Percentiles rank a stretch among this genome's conserved stretches.
phyloP scores from a whole-genome alignment of 2,888 invertebrate genomes.

The Fissipunctia ypsillon region DNA sequence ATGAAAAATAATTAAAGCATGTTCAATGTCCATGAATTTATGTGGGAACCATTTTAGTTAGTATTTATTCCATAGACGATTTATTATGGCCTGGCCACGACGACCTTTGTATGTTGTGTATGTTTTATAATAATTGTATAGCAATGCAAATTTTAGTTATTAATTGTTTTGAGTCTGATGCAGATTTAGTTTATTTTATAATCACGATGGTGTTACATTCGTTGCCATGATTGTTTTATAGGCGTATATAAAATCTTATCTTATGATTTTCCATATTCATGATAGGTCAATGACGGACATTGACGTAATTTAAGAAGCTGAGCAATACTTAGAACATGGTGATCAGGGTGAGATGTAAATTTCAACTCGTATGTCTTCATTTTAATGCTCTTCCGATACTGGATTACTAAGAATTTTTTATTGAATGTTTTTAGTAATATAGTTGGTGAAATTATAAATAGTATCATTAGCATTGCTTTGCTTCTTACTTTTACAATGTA shows the following conservation, averaged over 20 bases:
- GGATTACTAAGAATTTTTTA: constrained; percentile 4
- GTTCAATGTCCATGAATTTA: constrained; percentile 78
- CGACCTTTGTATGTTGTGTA: constrained; percentile 83
- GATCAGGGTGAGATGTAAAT: constrained; percentile 50
- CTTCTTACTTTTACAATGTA: constrained; percentile 46
- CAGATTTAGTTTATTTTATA: constrained; percentile 81
- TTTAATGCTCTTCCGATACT: constrained; percentile 27
- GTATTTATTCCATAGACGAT: constrained; percentile 81
- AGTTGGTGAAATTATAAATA: constrained; percentile 27
- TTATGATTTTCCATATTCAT: constrained; percentile 47
- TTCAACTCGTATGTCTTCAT: constrained; percentile 35
- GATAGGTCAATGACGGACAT: constrained; percentile 32
- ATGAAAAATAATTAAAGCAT: constrained; percentile 77
- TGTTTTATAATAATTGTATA: constrained; percentile 80
- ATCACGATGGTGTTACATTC: constrained; percentile 64
- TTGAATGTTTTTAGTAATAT: constrained; percentile 16
- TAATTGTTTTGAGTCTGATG: constrained; percentile 84
- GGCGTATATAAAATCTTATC: constrained; percentile 57
- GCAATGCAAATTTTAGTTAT: constrained; percentile 84
- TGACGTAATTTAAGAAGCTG: constrained; percentile 51
- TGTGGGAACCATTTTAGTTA: constrained; percentile 79
- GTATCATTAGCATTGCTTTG: constrained; percentile 50
- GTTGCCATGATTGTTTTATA: constrained; percentile 75
- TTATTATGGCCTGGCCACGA: constrained; percentile 79
- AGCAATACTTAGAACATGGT: constrained; percentile 64